phyloP scores from a whole-genome alignment of 2,113 vertebrate genomes.

The Hemiscyllium ocellatum region DNA sequence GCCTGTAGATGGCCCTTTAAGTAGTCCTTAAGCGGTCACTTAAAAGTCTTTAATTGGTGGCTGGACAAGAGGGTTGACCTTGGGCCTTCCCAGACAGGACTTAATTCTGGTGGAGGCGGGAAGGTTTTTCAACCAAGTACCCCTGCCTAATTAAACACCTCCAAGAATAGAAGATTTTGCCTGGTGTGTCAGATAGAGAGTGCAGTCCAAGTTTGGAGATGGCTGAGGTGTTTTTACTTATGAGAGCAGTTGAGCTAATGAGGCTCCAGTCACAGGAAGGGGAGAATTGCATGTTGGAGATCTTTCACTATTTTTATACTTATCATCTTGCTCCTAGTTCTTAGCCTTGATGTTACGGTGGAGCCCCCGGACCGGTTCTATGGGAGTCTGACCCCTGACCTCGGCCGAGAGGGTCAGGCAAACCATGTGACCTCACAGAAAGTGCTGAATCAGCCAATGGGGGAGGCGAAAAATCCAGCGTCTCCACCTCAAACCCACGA shows the following conservation, averaged over 20 bases:
- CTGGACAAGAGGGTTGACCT: too few relatives aligned
- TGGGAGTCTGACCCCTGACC: not conserved
- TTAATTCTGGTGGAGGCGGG: too few relatives aligned
- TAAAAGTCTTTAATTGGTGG: too few relatives aligned
- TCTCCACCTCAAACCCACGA: not conserved
- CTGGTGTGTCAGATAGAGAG: not conserved
- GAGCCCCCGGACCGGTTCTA: not conserved
- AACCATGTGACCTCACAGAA: not conserved
- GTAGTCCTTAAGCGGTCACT: too few relatives aligned
- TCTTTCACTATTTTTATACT: not conserved
- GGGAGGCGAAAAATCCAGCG: not conserved
- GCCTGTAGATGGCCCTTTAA: too few relatives aligned
- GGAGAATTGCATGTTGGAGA: not conserved
- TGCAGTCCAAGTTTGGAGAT: not conserved
- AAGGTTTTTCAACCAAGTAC: too few relatives aligned
- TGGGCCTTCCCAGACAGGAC: too few relatives aligned
- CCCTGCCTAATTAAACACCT: too few relatives aligned
- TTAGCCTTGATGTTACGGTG: not conserved
- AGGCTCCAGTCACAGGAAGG: not conserved
- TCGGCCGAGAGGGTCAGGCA: not conserved
- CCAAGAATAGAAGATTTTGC: too few relatives aligned
- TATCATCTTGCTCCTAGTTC: not conserved
- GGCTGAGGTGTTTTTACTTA: too few relatives aligned
- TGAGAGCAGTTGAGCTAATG: not conserved
- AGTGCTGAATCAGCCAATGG: not conserved